phyloP scores from a whole-genome alignment of 2,888 invertebrate genomes.

The Microchrysa polita region DNA sequence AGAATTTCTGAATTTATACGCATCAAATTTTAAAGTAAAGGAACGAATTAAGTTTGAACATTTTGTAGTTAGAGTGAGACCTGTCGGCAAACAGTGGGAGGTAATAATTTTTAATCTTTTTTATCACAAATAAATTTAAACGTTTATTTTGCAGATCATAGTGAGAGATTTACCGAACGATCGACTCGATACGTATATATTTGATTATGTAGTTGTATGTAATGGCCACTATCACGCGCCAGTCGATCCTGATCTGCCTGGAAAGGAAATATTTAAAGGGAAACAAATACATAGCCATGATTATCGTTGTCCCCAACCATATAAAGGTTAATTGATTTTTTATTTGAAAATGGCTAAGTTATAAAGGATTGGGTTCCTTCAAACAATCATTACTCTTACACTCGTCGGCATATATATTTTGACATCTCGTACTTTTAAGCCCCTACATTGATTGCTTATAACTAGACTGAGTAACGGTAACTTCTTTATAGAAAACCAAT shows the following conservation, averaged over 20 bases:
- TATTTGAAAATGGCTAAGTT: not conserved
- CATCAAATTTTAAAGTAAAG: slow-evolving; percentile 74
- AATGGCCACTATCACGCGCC: slow-evolving; percentile 89
- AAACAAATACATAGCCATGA: slow-evolving; percentile 79
- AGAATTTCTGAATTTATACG: slow-evolving; percentile 76
- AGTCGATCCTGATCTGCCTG: slow-evolving; percentile 74
- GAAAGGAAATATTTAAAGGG: slow-evolving; percentile 73
- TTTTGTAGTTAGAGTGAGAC: slow-evolving; percentile 68
- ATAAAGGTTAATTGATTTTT: slow-evolving; percentile 65
- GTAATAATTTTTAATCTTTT: slow-evolving; percentile 60
- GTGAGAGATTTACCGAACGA: slow-evolving; percentile 56
- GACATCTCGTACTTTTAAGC: too few relatives aligned
- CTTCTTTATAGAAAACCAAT: too few relatives aligned
- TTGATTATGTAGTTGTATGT: slow-evolving; percentile 83
- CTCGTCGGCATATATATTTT: too few relatives aligned
- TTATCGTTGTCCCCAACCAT: slow-evolving; percentile 79
- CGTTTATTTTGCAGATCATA: slow-evolving; percentile 54
- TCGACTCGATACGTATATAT: slow-evolving; percentile 67
- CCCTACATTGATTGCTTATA: too few relatives aligned
- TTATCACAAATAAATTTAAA: not conserved
- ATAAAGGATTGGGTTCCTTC: too few relatives aligned
- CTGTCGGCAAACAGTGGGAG: slow-evolving; percentile 69
- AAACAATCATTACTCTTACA: too few relatives aligned
- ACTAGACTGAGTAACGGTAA: too few relatives aligned
- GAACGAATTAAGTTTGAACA: slow-evolving; percentile 71